Percentiles rank a stretch among this genome's conserved stretches.
phyloP scores from a whole-genome alignment of 2,797 vertebrate species.

The Petrocephalus sullivani region DNA sequence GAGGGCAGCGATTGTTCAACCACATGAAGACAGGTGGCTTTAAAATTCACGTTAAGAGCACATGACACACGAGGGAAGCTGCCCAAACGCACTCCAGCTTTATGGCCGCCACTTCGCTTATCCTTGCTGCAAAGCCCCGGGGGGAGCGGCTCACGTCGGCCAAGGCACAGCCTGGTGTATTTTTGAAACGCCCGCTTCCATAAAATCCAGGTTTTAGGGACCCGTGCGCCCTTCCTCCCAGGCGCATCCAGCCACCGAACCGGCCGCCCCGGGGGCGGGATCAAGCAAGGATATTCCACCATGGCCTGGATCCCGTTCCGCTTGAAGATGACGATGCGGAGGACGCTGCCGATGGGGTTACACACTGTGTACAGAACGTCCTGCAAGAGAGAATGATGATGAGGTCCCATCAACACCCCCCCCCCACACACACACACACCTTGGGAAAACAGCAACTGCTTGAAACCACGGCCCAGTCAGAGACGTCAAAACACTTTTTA shows the following conservation, averaged over 20 bases:
- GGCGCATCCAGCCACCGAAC: not conserved
- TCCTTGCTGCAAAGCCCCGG: not conserved
- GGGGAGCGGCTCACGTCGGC: slow-evolving; percentile 2
- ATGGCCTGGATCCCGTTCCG: slow-evolving; percentile 96
- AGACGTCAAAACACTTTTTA: not conserved
- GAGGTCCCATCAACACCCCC: not conserved
- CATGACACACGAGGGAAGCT: not conserved
- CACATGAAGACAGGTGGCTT: not conserved
- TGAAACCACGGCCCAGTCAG: not conserved
- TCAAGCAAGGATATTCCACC: slow-evolving; percentile 90
- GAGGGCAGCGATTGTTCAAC: not conserved
- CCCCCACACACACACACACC: too few relatives aligned
- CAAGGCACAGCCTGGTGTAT: not conserved
- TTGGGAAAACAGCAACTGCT: not conserved
- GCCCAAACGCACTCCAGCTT: not conserved
- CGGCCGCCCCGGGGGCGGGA: not conserved
- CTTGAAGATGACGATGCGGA: slow-evolving; percentile 96
- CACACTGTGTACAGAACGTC: slow-evolving; percentile 94
- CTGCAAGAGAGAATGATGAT: slow-evolving; percentile 48
- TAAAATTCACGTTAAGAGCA: not conserved
- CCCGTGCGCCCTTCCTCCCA: not conserved
- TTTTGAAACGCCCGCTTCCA: not conserved
- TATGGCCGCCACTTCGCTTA: not conserved
- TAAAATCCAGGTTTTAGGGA: not conserved
- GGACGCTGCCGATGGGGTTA: slow-evolving; percentile 90